These are phyloP conservation scores for Ctenomys sociabilis DNA, from an alignment of 2,113 vertebrate species.

Conservation along the genomic window DNA sequence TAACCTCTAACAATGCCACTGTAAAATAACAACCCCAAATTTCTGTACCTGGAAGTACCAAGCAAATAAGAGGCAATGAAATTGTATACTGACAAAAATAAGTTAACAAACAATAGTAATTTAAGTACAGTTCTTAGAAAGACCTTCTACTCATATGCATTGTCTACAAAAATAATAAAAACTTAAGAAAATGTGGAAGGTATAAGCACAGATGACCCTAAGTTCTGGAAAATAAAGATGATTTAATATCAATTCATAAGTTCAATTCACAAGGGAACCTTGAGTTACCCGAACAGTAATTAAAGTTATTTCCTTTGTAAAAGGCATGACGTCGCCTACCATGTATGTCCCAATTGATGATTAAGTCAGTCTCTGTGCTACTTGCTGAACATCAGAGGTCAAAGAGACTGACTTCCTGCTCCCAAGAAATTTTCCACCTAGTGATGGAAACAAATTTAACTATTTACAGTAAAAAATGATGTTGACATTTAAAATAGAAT, in stretches of 20 bases:
- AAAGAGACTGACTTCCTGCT: background rate
- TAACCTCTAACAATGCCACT: background rate
- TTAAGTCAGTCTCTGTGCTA: background rate
- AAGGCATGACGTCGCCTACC: background rate
- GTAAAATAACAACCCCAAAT: background rate
- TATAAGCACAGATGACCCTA: background rate
- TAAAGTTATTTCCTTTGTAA: background rate
- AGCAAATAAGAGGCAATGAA: background rate
- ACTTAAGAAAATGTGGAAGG: background rate
- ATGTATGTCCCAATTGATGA: background rate
- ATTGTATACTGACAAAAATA: background rate
- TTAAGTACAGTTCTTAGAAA: background rate
- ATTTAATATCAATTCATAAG: background rate
- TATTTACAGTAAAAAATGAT: background rate
- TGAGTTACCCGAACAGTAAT: background rate
- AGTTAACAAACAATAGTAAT: background rate
- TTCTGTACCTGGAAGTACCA: background rate
- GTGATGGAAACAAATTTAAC: slow-evolving; percentile 12
- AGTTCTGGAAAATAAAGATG: slow-evolving; percentile 20
- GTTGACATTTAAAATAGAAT: slow-evolving; percentile 16
- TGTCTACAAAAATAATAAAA: slow-evolving; percentile 44
- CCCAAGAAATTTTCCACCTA: slow-evolving; percentile 10
- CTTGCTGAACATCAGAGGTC: background rate
- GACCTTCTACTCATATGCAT: background rate
- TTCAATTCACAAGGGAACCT: background rate